Evolutionary conservation across 2,113 vertebrate genomes (phyloP).

Genomic region (Neolamprologus ventralis): DNA sequence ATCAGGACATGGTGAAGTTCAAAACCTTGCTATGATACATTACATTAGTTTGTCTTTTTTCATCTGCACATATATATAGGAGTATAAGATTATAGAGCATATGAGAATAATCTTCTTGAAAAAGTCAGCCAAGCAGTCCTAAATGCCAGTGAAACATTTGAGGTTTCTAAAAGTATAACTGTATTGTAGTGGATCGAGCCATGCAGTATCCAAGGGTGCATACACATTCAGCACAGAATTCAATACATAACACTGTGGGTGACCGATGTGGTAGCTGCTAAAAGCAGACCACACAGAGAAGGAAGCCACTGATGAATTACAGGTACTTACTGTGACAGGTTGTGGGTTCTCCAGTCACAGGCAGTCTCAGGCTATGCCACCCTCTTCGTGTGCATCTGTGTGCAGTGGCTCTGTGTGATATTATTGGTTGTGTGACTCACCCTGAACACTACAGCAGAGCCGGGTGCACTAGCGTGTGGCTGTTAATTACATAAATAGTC

Average conservation of each 20-base stretch:
- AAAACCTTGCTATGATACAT: not conserved
- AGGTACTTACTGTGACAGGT: conserved; percentile 8
- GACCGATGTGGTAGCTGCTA: not conserved
- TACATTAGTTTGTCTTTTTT: not conserved
- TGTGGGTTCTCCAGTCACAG: conserved; percentile 8
- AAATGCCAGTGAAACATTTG: not conserved
- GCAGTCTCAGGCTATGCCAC: conserved; percentile 3
- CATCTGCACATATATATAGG: not conserved
- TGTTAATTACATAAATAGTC: conserved; percentile 31
- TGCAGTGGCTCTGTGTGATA: conserved; percentile 14
- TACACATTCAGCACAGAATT: not conserved
- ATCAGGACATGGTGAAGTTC: not conserved
- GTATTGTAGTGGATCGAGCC: not conserved
- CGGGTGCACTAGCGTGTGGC: not conserved
- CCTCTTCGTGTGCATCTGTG: conserved; percentile 10
- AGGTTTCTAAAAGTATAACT: not conserved
- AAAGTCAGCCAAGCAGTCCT: not conserved
- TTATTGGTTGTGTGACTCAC: conserved; percentile 45
- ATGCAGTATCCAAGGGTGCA: not conserved
- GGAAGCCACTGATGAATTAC: conserved; percentile 13
- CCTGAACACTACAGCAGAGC: not conserved
- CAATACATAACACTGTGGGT: not conserved
- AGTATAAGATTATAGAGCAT: not conserved
- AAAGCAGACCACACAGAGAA: conserved; percentile 41
- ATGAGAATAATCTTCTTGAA: not conserved